Conservation (phyloP, 1,140 invertebrate genomes). For the Caenorhabditis briggsae region DNA sequence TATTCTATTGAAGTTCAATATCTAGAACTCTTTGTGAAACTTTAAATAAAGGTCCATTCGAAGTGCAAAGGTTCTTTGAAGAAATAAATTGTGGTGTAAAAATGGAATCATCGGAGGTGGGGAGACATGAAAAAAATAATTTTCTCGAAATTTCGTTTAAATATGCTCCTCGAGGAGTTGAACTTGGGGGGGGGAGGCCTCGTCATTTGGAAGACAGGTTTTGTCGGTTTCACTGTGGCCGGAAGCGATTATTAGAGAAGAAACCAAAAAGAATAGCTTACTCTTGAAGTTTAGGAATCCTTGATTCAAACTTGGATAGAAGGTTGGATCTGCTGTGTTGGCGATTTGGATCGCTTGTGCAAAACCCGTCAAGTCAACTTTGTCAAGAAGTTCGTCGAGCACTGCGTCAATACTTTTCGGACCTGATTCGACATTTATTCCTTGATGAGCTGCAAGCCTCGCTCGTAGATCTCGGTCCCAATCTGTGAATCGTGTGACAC, state of each 20-base stretch:
- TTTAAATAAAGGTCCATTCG: too few relatives aligned
- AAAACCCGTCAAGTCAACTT: neutral
- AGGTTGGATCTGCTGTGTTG: constrained; percentile 13
- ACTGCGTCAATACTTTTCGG: constrained; percentile 41
- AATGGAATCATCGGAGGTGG: too few relatives aligned
- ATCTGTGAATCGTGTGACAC: constrained; percentile 31
- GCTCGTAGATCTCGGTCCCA: constrained; percentile 32
- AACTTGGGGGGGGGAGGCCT: too few relatives aligned
- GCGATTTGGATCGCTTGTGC: constrained; percentile 43
- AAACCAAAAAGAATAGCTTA: neutral
- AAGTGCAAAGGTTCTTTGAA: too few relatives aligned
- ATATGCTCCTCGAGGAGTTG: too few relatives aligned
- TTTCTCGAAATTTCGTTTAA: too few relatives aligned
- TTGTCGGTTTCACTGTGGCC: neutral
- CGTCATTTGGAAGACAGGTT: constrained; percentile 22
- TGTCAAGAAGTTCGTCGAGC: constrained; percentile 11
- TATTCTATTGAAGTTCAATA: too few relatives aligned
- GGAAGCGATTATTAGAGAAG: neutral
- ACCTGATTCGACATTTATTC: constrained; percentile 38
- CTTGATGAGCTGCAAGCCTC: constrained; percentile 33
- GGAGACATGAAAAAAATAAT: too few relatives aligned
- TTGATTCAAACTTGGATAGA: constrained; percentile 2
- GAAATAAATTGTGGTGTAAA: too few relatives aligned
- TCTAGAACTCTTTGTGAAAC: too few relatives aligned
- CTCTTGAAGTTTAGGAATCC: constrained; percentile 19